Evolutionary conservation across 2,888 invertebrate species (phyloP).

Genomic region (Pharmacophagus antenor): DNA sequence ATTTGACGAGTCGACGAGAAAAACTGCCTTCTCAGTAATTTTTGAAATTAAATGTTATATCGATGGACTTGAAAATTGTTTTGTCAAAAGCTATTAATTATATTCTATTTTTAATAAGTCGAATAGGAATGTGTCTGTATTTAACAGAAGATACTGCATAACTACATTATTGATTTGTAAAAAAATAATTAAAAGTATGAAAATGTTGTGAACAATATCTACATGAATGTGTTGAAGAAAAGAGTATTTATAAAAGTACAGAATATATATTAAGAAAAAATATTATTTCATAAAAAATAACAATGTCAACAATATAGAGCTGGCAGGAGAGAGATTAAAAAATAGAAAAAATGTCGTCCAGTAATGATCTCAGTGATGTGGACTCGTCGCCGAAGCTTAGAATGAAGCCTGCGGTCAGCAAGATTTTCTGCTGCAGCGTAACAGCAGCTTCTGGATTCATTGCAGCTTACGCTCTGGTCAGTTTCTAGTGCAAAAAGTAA

Average conservation of each 20-base stretch:
- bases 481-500: constrained; percentile 34
- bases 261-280: not conserved
- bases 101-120: not conserved
- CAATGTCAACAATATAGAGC: constrained; percentile 17
- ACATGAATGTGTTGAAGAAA: too few relatives aligned
- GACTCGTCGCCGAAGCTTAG: constrained; percentile 56
- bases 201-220: not conserved
- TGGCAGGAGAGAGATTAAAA: constrained; percentile 5
- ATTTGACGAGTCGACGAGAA: constrained; percentile 28
- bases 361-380: constrained; percentile 61
- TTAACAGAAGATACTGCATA: not conserved
- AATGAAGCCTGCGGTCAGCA: constrained; percentile 73
- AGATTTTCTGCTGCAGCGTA: constrained; percentile 76
- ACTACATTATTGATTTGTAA: too few relatives aligned
- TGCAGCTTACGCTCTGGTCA: constrained; percentile 76
- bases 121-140: not conserved
- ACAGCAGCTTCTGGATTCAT: constrained; percentile 76
- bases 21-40: constrained; percentile 48
- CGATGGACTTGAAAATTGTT: constrained; percentile 4
- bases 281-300: constrained; percentile 4
- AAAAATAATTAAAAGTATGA: too few relatives aligned
- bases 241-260: not conserved
- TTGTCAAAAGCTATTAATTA: not conserved
- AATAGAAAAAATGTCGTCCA: constrained; percentile 57
- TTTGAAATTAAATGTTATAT: constrained; percentile 60